A percentile compares a stretch with the other conserved stretches of the same genome.
Conservation (phyloP, 1,140 invertebrate genomes). For the Theocolax elegans region DNA sequence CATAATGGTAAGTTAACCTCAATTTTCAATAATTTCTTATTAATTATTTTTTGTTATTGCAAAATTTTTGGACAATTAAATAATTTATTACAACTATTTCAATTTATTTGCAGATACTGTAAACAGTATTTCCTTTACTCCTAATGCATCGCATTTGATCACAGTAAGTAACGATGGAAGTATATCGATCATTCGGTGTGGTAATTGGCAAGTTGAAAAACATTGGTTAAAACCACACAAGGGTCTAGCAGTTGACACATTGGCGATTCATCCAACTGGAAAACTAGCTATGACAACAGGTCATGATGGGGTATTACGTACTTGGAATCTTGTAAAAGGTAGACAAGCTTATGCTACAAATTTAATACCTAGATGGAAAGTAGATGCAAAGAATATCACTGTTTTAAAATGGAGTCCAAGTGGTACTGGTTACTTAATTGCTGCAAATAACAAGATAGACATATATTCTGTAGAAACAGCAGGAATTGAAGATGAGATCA, state of each 20-base stretch:
- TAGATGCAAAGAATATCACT: constrained; percentile 66
- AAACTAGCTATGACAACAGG: constrained; percentile 90
- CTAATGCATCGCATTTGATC: constrained; percentile 81
- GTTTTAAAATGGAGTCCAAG: constrained; percentile 74
- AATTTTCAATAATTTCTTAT: not conserved
- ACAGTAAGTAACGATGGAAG: constrained; percentile 86
- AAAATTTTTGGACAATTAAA: no score
- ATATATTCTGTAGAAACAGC: constrained; percentile 82
- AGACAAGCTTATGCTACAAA: constrained; percentile 89
- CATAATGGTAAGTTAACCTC: constrained; percentile 74
- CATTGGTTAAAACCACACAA: constrained; percentile 80
- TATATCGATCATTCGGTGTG: constrained; percentile 82
- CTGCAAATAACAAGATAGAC: constrained; percentile 76
- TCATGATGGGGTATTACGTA: constrained; percentile 83
- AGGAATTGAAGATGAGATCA: constrained; percentile 71
- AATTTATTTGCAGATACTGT: constrained; percentile 73
- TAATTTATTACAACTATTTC: not conserved
- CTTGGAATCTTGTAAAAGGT: constrained; percentile 95
- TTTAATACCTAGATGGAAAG: constrained; percentile 73
- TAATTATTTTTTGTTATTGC: constrained; percentile 18
- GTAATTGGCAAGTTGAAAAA: constrained; percentile 87
- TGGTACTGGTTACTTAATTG: constrained; percentile 80
- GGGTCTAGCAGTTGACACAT: constrained; percentile 73
- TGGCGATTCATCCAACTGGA: constrained; percentile 88
- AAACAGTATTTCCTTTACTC: constrained; percentile 80